Evolutionary conservation across 2,113 vertebrate species (phyloP).

Genomic region (Nothocercus nigrocapillus): DNA sequence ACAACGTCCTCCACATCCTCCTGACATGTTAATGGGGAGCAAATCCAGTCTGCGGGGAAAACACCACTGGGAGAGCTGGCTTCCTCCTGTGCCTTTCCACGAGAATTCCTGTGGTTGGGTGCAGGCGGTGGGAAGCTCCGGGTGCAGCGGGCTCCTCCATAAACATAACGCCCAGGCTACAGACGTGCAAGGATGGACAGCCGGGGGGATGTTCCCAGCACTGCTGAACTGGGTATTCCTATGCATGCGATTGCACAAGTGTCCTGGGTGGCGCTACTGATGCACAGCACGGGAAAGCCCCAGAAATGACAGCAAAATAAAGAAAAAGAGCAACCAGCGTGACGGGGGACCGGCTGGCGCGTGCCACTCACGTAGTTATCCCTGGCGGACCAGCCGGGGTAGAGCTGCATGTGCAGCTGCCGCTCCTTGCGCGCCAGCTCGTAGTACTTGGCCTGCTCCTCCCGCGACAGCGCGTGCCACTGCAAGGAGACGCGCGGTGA

Average conservation of each 20-base stretch:
- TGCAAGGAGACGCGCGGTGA: conserved; percentile 53
- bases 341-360: background rate
- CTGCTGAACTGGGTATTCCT: background rate
- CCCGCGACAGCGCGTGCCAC: conserved; percentile 97
- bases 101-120: conserved; percentile 65
- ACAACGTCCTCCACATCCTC: background rate
- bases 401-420: conserved; percentile 99
- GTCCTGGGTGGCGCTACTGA: background rate
- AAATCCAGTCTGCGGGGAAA: background rate
- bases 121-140: conserved; percentile 66
- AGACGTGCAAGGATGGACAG: background rate
- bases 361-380: conserved; percentile 94
- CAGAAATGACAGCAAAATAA: background rate
- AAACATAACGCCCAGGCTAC: background rate
- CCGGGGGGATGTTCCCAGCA: background rate
- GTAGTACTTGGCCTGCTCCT: conserved; percentile 99
- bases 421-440: conserved; percentile 97
- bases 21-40: background rate
- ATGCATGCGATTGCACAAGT: accelerated
- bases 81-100: conserved; percentile 34
- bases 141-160: conserved; percentile 43
- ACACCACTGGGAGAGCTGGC: conserved; percentile 15
- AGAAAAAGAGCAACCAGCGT: background rate
- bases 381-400: conserved; percentile 97
- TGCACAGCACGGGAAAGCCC: too few species aligned